Base-by-base conservation (phyloP, 1,140 invertebrate species). In the Chionoecetes opilio region DNA sequence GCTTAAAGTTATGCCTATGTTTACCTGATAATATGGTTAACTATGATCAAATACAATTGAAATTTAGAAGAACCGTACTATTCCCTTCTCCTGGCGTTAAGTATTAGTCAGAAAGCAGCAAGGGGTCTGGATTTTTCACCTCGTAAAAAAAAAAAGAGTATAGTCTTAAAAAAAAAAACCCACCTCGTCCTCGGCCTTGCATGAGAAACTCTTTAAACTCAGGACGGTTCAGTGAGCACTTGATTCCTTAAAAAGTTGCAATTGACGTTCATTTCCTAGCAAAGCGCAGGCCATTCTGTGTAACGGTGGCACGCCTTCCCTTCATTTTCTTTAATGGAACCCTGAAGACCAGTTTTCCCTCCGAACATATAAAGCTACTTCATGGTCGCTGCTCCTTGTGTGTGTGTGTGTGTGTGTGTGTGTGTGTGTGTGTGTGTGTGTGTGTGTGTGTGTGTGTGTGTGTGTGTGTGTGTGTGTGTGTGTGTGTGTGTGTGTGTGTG, bases 381-480 rank as follows among this genome's bases (percentile, higher is more conserved):
- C 0, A n/a, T n/a, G 63, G 63, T 75, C 63, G 11, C 63, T 75
- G 21, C 63, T 88, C 35, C 38, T n/a, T 88, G 26, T 35, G 38
- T 88, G 38, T 88, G 38, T 88, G 38, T 88, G 38, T 88, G 38
- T 88, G 38, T 88, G 38, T 88, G 38, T 88, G 41, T 88, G 41
- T 88, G 34, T 88, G 34, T 88, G 86, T 88, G 34, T 88, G 34
- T 88, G 34, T 88, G 34, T 88, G 34, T 35, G 34, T 35, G 32
- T 82, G 46, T 82, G 75, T 91, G 46, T 91, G 46, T 91, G 46
- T 91, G 38, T 91, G 46, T 91, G 46, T 91, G 46, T 91, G 46
- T 91, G 46, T 91, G 46, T 91, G 38, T 91, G 46, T 91, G 46
- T 91, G 46, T 91, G 46, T 91, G n/a, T 91, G n/a, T 53, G 31